A percentile compares a stretch with the other conserved stretches of the same genome.
Conservation (phyloP, 2,888 invertebrate genomes). For the Theretra japonica region DNA sequence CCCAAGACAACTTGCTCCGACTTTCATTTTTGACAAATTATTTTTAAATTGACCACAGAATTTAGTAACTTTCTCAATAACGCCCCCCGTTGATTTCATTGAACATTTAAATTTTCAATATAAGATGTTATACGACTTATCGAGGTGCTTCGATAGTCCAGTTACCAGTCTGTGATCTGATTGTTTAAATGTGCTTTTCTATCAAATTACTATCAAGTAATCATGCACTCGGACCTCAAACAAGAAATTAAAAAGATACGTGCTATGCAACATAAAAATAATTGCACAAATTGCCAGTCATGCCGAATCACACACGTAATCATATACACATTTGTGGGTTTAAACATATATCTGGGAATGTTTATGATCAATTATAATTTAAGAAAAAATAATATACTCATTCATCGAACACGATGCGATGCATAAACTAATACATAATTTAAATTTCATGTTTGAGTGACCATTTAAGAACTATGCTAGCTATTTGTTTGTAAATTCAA, state of each 20-base stretch:
- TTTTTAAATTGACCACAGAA: slow-evolving; percentile 9
- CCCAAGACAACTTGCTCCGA: slow-evolving; percentile 59
- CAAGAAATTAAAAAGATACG: slow-evolving; percentile 68
- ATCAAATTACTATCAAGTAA: slow-evolving; percentile 41
- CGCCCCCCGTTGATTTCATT: too few species aligned
- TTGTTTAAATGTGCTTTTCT: neutral
- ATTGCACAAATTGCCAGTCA: slow-evolving; percentile 42
- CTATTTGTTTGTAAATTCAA: slow-evolving; percentile 37
- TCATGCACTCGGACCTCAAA: slow-evolving; percentile 72
- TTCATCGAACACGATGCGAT: slow-evolving; percentile 36
- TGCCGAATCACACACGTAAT: slow-evolving; percentile 39
- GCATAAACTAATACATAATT: slow-evolving; percentile 42
- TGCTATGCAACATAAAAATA: slow-evolving; percentile 55
- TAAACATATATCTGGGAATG: neutral
- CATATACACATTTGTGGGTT: neutral
- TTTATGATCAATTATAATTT: neutral
- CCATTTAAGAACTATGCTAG: slow-evolving; percentile 48
- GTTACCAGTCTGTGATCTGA: slow-evolving; percentile 19
- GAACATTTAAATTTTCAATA: too few species aligned
- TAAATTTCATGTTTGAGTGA: slow-evolving; percentile 76
- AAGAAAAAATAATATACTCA: neutral
- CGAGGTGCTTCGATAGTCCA: neutral
- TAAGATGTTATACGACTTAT: too few species aligned
- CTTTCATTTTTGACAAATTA: slow-evolving; percentile 21
- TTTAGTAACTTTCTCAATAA: neutral